Evolutionary conservation across 2,797 vertebrate species (phyloP), one percentile per base, ranked within the genome.

Genomic region (Arrhamphus sclerolepis): DNA sequence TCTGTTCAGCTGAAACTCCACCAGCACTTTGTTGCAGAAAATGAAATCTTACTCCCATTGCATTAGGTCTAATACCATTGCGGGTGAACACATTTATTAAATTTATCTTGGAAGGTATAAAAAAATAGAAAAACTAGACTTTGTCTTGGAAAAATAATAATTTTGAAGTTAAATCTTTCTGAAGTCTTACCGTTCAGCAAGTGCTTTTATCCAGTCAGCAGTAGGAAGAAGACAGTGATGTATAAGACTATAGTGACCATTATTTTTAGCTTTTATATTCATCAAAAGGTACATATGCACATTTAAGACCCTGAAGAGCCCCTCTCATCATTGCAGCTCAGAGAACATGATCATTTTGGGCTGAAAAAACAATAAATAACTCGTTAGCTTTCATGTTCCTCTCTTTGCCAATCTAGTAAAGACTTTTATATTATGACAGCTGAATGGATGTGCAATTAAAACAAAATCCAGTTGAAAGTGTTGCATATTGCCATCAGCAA

Each of bases 401-500:
- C 16, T 50, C 14, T 24, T 20, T 17, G 39, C 39, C 42, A 56
- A 43, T 74, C 62, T 31, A 46, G 43, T 24, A 34, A 20, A 38
- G 14, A 14, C 24, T 38, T 38, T 38, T 14, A 14, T 14, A 38
- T 38, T 38, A 13, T 38, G 34, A 13, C 34, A 38, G 13, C 13
- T 38, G 34, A 38, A 13, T 38, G 34, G 5, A 38, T 38, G 58
- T 64, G 50, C 48, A 56, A 58, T 18, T 50, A 46, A 70, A 3
- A 84, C 44, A 71, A 57, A 76, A 59, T 53, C 10, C 1, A 73
- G 58, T 65, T 67, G 66, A 62, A 84, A 86, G 87, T 84, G 82
- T 50, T 68, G n/a, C 20, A n/a, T 16, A 1, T 59, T 56, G 60
- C 67, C 46, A 19, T 48, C 17, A 48, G 57, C 61, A 68, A 78